Percentiles rank a stretch among this genome's conserved stretches.
phyloP scores from a whole-genome alignment of 2,888 invertebrate genomes.

The Polietes domitor region DNA sequence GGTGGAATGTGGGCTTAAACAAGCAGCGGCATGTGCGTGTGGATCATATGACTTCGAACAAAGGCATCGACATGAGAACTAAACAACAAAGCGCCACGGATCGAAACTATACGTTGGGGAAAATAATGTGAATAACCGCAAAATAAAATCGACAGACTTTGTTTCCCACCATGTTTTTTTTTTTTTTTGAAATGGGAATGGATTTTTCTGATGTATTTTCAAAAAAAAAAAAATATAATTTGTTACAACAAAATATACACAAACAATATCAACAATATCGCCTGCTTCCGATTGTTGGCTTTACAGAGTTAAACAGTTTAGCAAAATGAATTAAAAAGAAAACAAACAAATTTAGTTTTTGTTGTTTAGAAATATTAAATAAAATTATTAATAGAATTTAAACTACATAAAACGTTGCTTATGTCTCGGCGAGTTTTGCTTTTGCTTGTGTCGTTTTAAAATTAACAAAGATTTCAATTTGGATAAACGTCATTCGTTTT shows the following conservation, averaged over 20 bases:
- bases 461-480: too few relatives aligned
- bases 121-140: background rate
- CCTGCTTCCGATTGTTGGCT: background rate
- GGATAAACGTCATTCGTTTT: too few relatives aligned
- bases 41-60: slow-evolving; percentile 3
- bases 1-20: slow-evolving; percentile 79
- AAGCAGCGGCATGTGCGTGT: slow-evolving; percentile 70
- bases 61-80: background rate
- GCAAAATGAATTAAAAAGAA: background rate
- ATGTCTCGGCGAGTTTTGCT: background rate
- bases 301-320: background rate
- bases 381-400: slow-evolving; percentile 29
- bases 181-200: too few relatives aligned
- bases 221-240: too few relatives aligned
- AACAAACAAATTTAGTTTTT: background rate
- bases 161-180: too few relatives aligned
- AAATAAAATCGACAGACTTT: too few relatives aligned
- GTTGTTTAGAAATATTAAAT: background rate
- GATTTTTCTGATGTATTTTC: too few relatives aligned
- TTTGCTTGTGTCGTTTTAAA: background rate
- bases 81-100: background rate
- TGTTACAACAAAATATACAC: too few relatives aligned
- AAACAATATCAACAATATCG: too few relatives aligned
- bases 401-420: slow-evolving; percentile 15
- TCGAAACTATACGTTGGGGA: background rate